Percentiles rank a stretch among this genome's conserved stretches.
phyloP scores from a whole-genome alignment of 2,888 invertebrate species.

The Strigamia crassipes region DNA sequence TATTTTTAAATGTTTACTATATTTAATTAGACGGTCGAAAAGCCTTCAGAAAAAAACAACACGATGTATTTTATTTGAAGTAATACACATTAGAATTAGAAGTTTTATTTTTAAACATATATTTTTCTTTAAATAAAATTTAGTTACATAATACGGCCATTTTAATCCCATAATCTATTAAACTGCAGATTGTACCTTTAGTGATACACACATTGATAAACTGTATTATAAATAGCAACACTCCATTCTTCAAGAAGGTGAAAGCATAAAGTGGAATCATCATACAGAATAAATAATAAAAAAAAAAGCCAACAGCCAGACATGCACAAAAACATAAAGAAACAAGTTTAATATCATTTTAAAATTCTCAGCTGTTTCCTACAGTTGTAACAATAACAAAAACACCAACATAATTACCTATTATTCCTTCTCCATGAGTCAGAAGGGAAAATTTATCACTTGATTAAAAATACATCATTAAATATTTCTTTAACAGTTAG shows the following conservation, averaged over 20 bases:
- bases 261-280: background rate
- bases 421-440: background rate
- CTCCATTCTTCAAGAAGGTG: slow-evolving; percentile 22
- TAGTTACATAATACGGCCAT: background rate
- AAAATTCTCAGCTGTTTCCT: background rate
- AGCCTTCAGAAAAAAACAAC: no score
- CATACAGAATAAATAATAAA: background rate
- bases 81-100: no score
- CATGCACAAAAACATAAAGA: background rate
- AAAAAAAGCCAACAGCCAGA: background rate
- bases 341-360: background rate
- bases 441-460: background rate
- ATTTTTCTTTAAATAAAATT: background rate
- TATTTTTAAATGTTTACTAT: background rate
- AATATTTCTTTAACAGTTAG: no score
- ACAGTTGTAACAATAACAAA: background rate
- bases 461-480: no score
- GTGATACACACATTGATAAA: slow-evolving; percentile 18
- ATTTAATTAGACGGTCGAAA: no score
- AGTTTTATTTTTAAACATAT: no score
- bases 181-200: slow-evolving; percentile 4
- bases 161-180: slow-evolving; percentile 8
- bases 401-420: background rate
- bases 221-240: slow-evolving; percentile 22
- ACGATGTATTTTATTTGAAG: no score